Base-by-base conservation (phyloP, 2,888 invertebrate genomes). In the Nezara viridula region DNA sequence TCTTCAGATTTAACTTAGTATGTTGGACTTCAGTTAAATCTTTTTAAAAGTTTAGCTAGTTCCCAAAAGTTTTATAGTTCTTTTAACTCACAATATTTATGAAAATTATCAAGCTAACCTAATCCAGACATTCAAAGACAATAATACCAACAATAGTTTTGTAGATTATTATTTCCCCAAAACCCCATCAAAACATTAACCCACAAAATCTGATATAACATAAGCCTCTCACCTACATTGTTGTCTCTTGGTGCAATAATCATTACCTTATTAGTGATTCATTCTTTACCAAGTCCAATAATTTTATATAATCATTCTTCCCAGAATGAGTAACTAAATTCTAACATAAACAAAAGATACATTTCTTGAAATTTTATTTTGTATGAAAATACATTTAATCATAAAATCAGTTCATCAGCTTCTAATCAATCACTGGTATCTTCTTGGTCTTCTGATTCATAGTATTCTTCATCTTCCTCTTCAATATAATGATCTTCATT, bases 381-480 rank as follows among this genome's bases (percentile, higher is more conserved):
- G 27, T 66, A 66, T 32, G 66, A 66, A 66, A 66, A 66, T 66
- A 66, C 32, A 66, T 32, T 66, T 66, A 66, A 66, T 32, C 32
- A 32, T 66, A 66, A 32, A 66, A 66, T 32, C 66, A 66, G 66
- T 66, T 66, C 66, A 66, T 32, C 32, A 7, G 16, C 16, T 32
- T 32, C 19, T 66, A 66, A 32, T 66, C 66, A 66, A 32, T 66
- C 66, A 66, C 66, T 66, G 4, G 66, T 32, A 32, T 66, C 32
- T 32, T 66, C 66, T 66, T 32, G 66, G 32, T 90, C 90, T 19
- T 91, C 91, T 7, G 91, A 92, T 10, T 91, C 91, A 77, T 91
- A 91, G 32, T 92, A 91, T 10, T 91, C 92, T 12, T 91, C 91
- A 12, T 92, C 92, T 91, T 94, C 94, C 89, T 93, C 93, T 6